Base-by-base conservation (phyloP, 1,140 invertebrate genomes). In the Drosophila hydei region DNA sequence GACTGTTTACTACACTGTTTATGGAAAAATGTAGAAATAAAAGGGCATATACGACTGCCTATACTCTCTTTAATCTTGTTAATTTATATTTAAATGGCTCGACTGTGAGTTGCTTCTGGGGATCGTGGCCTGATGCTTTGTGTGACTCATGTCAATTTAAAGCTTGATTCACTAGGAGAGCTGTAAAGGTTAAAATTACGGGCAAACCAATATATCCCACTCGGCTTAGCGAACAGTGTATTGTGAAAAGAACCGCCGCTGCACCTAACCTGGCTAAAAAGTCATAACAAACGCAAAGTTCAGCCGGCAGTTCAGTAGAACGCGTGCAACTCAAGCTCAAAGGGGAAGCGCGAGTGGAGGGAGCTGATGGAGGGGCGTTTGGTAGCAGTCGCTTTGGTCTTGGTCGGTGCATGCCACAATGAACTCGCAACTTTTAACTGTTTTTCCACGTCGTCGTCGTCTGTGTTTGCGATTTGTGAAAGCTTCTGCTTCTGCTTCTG, bases 371-470 rank as follows among this genome's bases (percentile, higher is more conserved):
- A 19, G 42, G 48, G 33, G 12, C 42, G 47, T 0, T 16, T n/a
- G 72, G 72, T 55, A 60, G 30, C 27, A 50, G 50, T 27, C 40
- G 25, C 70, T 48, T 56, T 55, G 38, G 47, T 48, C 60, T 56
- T 55, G 38, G 47, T 48, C 60, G 79, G 63, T 72, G 83, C 78
- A 88, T 88, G 81, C 81, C 70, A 78, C 81, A 87, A 88, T 87
- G 81, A 87, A 88, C 81, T 87, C 83, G 81, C 81, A 87, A 88
- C 77, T 81, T 80, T 85, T 81, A 85, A 87, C 83, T 81, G 83
- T 87, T 81, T 84, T 65, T 58, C 47, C 47, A 18, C 43, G 47
- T 55, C 70, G 65, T 40, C 68, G 56, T 67, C 72, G 81, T 69
- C 77, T 77, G 60, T 75, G 48, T 78, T 85, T 73, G 80, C 80